Evolutionary conservation across 2,888 invertebrate genomes (phyloP).

Genomic region (Thyatira batis): DNA sequence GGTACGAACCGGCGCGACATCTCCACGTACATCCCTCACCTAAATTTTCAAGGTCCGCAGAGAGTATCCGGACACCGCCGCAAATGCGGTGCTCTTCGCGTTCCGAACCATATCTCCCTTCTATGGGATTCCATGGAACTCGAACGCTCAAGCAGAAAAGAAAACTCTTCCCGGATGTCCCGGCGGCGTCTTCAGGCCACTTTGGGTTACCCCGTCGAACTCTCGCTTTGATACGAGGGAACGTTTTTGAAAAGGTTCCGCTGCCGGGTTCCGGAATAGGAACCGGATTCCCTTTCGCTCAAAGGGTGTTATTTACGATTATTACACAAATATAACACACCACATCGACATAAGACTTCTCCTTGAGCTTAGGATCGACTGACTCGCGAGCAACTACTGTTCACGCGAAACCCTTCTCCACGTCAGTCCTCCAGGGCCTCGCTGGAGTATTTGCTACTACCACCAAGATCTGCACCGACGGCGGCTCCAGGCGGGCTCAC

Average conservation of each 20-base stretch:
- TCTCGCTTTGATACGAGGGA: conserved; percentile 72
- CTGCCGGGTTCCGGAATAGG: conserved; percentile 81
- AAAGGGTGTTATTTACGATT: conserved; percentile 29
- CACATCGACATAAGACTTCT: too few species aligned
- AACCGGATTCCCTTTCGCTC: conserved; percentile 79
- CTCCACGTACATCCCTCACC: conserved; percentile 55
- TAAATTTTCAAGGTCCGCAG: conserved; percentile 61
- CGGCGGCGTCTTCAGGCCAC: conserved; percentile 81
- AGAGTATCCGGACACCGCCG: conserved; percentile 52
- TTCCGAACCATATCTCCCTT: conserved; percentile 78
- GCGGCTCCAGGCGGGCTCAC: too few species aligned
- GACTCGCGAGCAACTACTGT: too few species aligned
- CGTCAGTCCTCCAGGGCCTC: too few species aligned
- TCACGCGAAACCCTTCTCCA: too few species aligned
- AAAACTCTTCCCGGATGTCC: conserved; percentile 73
- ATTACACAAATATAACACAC: too few species aligned
- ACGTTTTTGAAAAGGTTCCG: conserved; percentile 75
- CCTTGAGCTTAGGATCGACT: too few species aligned
- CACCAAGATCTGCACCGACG: too few species aligned
- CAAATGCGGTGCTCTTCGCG: conserved; percentile 52
- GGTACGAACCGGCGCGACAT: conserved; percentile 80
- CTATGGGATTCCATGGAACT: conserved; percentile 74
- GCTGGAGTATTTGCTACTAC: too few species aligned
- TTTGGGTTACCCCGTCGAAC: conserved; percentile 52
- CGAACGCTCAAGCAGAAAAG: conserved; percentile 75